Base-by-base conservation (phyloP, 1,140 invertebrate species). In the Bombus sibiricus region DNA sequence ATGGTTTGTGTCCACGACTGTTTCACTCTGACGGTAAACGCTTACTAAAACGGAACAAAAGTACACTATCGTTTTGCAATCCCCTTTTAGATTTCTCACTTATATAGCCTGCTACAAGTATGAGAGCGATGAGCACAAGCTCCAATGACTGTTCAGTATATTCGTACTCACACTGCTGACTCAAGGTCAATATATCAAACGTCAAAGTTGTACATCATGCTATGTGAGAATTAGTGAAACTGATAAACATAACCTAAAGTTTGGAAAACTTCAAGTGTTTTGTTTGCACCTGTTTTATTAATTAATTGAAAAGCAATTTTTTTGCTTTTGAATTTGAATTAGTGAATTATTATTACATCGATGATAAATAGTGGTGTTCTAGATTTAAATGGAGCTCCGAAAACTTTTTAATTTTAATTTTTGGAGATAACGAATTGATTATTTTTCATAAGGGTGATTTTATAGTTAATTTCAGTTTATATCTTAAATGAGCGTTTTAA, bases 91-190 rank as follows among this genome's bases (percentile, higher is more conserved):
- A 80, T 72, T 85, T 80, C 57, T 64, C 77, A 73, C 53, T 85
- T 85, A 80, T 80, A 85, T 85, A 85, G 83, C 9, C 57, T 22
- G 47, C 64, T 53, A 32, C 2, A 10, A 28, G 13, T 47, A 59
- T 39, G 15, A 32, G 37, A 71, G 22, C 6, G n/a, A 79, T 25
- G 25, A 47, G 2, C 43, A n/a, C n/a, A 12, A 72, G 41, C 39
- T 79, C 77, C 83, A 85, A 85, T 85, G 76, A 80, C 41, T 43
- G 43, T 80, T 39, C 39, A 84, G 39, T 34, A 43, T 22, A 37
- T 22, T 53, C 47, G 47, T 22, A 6, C 5, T 53, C 5, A 53
- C 18, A 22, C 47, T 53, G 47, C 12, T 37, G 3, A 32, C 25
- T 72, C 68, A 41, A 80, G 68, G 83, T 57, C n/a, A 57, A 18